Evolutionary conservation across 2,113 vertebrate genomes (phyloP).

Genomic region (Grammomys dolichurus): DNA sequence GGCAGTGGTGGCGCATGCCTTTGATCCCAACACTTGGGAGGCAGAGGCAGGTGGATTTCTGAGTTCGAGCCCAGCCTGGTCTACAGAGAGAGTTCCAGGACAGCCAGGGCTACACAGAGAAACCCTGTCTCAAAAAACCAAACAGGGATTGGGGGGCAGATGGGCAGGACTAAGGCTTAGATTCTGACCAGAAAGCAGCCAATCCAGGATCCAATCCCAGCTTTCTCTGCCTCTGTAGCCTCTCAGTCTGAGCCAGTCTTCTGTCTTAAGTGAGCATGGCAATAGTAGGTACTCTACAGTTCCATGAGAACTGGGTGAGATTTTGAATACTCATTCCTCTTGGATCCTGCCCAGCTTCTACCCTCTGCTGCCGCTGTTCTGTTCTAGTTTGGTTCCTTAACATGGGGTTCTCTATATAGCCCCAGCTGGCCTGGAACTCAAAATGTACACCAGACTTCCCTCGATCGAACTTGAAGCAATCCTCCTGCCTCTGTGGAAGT

Average conservation of each 20-base stretch:
- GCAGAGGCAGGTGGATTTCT: not conserved
- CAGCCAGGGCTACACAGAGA: not conserved
- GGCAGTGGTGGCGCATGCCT: not conserved
- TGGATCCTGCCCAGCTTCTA: not conserved
- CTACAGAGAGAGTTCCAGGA: not conserved
- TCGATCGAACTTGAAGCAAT: not conserved
- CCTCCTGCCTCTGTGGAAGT: not conserved
- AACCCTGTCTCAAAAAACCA: no score
- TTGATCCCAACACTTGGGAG: not conserved
- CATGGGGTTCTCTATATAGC: not conserved
- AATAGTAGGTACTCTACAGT: not conserved
- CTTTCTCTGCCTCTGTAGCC: not conserved
- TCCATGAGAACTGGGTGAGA: not conserved
- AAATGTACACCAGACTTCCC: not conserved
- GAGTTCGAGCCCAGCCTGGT: not conserved
- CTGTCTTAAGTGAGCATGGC: not conserved
- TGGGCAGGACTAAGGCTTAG: not conserved
- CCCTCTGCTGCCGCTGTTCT: not conserved
- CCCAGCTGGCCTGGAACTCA: not conserved
- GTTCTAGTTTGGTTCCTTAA: not conserved
- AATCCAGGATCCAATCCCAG: not conserved
- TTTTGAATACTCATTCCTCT: not conserved
- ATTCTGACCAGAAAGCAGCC: not conserved
- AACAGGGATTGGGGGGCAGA: no score
- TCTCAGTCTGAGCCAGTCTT: not conserved